phyloP scores from a whole-genome alignment of 2,888 invertebrate genomes.

The Phanerotoma sp. region DNA sequence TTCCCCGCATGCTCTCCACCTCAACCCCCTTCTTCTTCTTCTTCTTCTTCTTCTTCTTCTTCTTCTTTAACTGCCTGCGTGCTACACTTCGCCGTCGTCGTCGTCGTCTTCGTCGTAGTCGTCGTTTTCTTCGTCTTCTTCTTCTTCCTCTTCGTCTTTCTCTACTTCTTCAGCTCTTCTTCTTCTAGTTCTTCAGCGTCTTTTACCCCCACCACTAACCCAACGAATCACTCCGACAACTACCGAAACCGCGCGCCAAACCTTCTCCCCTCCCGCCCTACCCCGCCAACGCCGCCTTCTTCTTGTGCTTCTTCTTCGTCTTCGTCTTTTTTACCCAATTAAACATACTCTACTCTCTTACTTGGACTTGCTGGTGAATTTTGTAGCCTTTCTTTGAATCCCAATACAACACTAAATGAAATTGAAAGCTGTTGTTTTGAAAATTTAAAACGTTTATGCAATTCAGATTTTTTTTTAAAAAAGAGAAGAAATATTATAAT shows the following conservation, averaged over 20 bases:
- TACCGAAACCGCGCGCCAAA: conserved; percentile 3
- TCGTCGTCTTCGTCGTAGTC: too few relatives aligned
- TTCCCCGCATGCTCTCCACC: conserved; percentile 36
- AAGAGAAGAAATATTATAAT: too few relatives aligned
- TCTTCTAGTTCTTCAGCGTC: not conserved
- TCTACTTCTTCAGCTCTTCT: not conserved
- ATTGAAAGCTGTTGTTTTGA: too few relatives aligned
- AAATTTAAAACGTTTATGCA: too few relatives aligned
- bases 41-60: conserved; percentile 10
- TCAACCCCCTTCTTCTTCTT: conserved; percentile 11
- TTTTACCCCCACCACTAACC: not conserved
- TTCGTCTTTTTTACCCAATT: too few relatives aligned
- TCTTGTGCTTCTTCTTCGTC: not conserved
- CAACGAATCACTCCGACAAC: not conserved
- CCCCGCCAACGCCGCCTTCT: not conserved
- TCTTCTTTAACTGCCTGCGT: not conserved
- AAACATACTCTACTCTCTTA: not conserved
- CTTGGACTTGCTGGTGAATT: too few relatives aligned
- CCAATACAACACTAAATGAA: not conserved
- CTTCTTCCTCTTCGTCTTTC: not conserved
- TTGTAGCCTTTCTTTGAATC: too few relatives aligned
- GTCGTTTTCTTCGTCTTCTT: conserved; percentile 1
- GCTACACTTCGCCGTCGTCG: too few relatives aligned
- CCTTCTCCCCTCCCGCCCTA: not conserved
- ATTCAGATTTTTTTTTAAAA: too few relatives aligned